Evolutionary conservation across 2,113 vertebrate species (phyloP).

Genomic region (Cottus gobio): DNA sequence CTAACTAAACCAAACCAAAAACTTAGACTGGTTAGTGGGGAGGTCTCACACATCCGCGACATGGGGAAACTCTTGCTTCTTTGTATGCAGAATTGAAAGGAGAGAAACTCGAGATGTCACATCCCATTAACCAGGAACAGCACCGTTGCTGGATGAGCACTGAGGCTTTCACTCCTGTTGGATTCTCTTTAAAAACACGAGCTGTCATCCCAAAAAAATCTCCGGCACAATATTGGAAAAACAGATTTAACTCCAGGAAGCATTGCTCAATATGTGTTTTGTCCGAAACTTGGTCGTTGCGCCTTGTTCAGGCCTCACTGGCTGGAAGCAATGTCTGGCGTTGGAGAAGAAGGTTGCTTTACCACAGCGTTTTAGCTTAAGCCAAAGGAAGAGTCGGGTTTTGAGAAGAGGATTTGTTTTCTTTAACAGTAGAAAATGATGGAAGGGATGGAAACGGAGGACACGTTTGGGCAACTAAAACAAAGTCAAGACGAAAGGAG

Average conservation of each 20-base stretch:
- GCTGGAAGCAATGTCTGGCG: constrained; percentile 51
- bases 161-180: constrained; percentile 34
- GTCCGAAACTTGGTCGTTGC: constrained; percentile 13
- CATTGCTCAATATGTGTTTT: constrained; percentile 62
- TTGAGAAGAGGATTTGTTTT: constrained; percentile 43
- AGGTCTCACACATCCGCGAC: constrained; percentile 35
- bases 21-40: background rate
- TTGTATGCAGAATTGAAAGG: constrained; percentile 27
- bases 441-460: constrained; percentile 4
- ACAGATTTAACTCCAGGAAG: constrained; percentile 55
- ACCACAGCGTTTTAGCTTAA: constrained; percentile 40
- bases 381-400: constrained; percentile 19
- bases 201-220: constrained; percentile 22
- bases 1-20: constrained; percentile 33
- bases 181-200: constrained; percentile 62
- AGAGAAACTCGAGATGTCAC: constrained; percentile 52
- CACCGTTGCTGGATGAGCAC: constrained; percentile 38
- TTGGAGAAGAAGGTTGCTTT: constrained; percentile 35
- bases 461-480: constrained; percentile 9
- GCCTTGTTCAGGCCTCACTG: constrained; percentile 62
- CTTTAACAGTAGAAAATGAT: constrained; percentile 22
- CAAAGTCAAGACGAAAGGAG: constrained; percentile 18
- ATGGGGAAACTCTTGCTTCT: constrained; percentile 43
- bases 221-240: constrained; percentile 53
- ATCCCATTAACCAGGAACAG: constrained; percentile 59